A percentile compares a stretch with the other conserved stretches of the same genome.
phyloP scores from a whole-genome alignment of 1,140 invertebrate species.

The Dinoponera quadriceps region DNA sequence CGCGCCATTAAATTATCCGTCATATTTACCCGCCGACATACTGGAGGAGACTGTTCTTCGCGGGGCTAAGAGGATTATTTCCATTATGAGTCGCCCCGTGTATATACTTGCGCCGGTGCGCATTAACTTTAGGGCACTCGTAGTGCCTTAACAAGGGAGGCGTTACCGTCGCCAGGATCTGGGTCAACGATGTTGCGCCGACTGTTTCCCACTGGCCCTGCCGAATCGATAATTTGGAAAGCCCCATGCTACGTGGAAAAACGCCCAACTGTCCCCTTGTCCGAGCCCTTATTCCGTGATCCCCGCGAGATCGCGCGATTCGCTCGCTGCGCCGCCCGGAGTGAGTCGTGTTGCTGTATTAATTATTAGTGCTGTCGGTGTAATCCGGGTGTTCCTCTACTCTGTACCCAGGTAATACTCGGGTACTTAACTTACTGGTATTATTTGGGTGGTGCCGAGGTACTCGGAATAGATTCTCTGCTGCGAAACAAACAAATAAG shows the following conservation, averaged over 20 bases:
- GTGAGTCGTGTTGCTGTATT: too few species aligned
- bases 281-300: too few species aligned
- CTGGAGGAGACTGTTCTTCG: constrained; percentile 38
- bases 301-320: background rate
- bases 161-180: constrained; percentile 56
- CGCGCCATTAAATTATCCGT: constrained; percentile 55
- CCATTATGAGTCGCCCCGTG: constrained; percentile 37
- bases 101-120: constrained; percentile 31
- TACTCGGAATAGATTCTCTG: too few species aligned
- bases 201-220: constrained; percentile 44
- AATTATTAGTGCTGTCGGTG: too few species aligned
- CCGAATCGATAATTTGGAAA: constrained; percentile 58
- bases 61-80: constrained; percentile 50
- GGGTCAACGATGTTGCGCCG: constrained; percentile 61
- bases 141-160: constrained; percentile 54
- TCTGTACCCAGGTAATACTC: too few species aligned
- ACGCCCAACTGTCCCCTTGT: background rate
- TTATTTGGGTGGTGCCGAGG: too few species aligned
- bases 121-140: constrained; percentile 56
- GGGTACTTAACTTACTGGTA: too few species aligned
- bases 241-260: constrained; percentile 34
- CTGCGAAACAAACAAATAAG: too few species aligned
- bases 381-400: too few species aligned
- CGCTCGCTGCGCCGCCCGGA: too few species aligned
- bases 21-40: constrained; percentile 48